Evolutionary conservation across 2,113 vertebrate genomes (phyloP).

Genomic region (Centropus unirufus): DNA sequence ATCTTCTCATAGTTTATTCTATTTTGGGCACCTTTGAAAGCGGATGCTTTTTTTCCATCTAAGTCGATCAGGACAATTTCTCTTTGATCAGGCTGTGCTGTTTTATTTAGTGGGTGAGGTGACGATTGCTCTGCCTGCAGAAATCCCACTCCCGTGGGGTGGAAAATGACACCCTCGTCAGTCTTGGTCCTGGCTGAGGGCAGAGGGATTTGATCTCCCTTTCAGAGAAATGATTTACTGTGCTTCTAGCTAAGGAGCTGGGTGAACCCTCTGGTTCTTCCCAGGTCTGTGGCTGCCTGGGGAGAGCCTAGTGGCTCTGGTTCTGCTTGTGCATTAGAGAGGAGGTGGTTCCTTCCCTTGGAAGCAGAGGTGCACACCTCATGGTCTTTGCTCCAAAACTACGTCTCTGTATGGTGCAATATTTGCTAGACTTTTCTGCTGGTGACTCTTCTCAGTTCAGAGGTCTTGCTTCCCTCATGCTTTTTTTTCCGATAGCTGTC

Average conservation of each 20-base stretch:
- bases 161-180: not conserved
- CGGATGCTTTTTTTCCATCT: not conserved
- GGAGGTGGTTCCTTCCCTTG: not conserved
- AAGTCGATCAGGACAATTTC: not conserved
- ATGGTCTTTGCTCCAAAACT: not conserved
- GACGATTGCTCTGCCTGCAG: not conserved
- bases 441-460: not conserved
- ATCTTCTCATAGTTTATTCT: not conserved
- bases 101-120: not conserved
- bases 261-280: not conserved
- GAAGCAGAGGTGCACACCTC: fast-evolving
- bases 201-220: not conserved
- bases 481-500: not conserved
- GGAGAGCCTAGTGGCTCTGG: not conserved
- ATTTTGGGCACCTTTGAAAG: not conserved
- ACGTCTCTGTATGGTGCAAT: no score
- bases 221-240: not conserved
- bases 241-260: not conserved
- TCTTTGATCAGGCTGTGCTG: not conserved
- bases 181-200: not conserved
- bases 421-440: not conserved
- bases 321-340: not conserved
- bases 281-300: not conserved
- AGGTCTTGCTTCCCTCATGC: not conserved
- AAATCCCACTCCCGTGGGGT: not conserved